Evolutionary conservation across 2,888 invertebrate species (phyloP).

Genomic region (Melieria crassipennis): DNA sequence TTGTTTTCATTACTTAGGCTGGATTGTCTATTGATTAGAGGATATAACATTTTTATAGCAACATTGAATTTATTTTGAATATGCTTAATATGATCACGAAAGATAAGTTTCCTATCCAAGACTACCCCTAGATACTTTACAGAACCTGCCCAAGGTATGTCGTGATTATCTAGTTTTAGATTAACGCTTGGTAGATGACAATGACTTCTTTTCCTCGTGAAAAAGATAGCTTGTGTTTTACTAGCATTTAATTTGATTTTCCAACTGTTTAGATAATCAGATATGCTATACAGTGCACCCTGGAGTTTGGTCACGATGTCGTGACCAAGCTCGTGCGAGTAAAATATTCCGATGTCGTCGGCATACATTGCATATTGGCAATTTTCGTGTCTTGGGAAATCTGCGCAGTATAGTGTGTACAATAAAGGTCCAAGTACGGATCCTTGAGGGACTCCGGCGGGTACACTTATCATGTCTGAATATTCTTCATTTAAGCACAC

Average conservation of each 20-base stretch:
- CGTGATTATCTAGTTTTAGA: conserved; percentile 1
- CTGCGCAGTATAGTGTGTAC: conserved; percentile 9
- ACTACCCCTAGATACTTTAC: conserved; percentile 7
- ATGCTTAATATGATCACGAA: conserved; percentile 3
- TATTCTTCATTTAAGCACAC: conserved; percentile 6
- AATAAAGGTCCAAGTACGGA: conserved; percentile 20
- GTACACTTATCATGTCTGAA: conserved; percentile 1
- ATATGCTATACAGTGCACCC: conserved; percentile 5
- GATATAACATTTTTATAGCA: background rate
- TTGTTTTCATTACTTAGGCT: background rate
- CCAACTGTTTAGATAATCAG: conserved; percentile 11
- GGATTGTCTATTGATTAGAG: background rate
- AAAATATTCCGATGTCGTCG: conserved; percentile 16
- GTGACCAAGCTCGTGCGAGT: conserved; percentile 11
- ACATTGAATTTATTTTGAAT: background rate
- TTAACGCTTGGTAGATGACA: conserved; percentile 12
- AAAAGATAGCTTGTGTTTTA: conserved; percentile 26
- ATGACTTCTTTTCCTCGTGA: conserved; percentile 18
- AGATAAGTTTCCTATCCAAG: conserved; percentile 14
- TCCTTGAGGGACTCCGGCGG: conserved; percentile 22
- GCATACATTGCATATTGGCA: conserved; percentile 10
- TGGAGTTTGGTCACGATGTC: conserved; percentile 18
- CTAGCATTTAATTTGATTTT: conserved; percentile 16
- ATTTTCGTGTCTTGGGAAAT: conserved; percentile 8
- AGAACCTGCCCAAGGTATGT: background rate